Evolutionary conservation across 2,113 vertebrate genomes (phyloP), one percentile per base, ranked within the genome.

Genomic region (Myotis brandtii): DNA sequence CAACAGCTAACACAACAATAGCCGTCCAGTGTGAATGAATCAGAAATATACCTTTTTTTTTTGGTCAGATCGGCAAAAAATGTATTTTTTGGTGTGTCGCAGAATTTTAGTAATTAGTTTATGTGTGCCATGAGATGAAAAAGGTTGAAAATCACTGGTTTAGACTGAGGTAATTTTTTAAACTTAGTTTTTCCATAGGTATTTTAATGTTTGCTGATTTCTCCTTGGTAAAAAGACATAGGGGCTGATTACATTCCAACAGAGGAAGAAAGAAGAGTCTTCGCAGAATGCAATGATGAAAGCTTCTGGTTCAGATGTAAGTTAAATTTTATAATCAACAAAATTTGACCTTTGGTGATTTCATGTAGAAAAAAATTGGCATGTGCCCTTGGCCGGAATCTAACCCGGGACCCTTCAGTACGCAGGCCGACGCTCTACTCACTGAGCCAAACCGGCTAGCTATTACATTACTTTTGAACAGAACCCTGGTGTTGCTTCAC

Each of bases 231-330:
- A 90, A 98, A 99, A 95, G 94, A 43, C 97, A 4, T 98, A 72
- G 98, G 97, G 20, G 81, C 88, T 40, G 96, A 97, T 56, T 99
- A 99, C 67, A 80, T 99, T 95, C 99, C 98, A 0, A 99, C 99
- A 34, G 99, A 99, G 11, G 99, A 99, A 23, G 99, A 99, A 98
- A 98, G 77, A 97, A 98, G 96, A 89, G 97, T 99, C 59, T 98
- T 99, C 5, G 98, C 46, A 92, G 99, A 99, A 95, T 99, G 99
- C 97, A 98, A 98, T 83, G 76, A 97, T 3, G 99, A 99, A 97
- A 99, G 99, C 96, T 99, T 99, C 95, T 98, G 98, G 75, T 99
- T 99, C 48, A 99, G 99, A 98, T 99, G 99, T 99, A 97, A 98
- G 99, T 98, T 93, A 80, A 72, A 3, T 89, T 95, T 95, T 84